Evolutionary conservation across 2,113 vertebrate genomes (phyloP).

Genomic region (Thinocorus orbignyianus): DNA sequence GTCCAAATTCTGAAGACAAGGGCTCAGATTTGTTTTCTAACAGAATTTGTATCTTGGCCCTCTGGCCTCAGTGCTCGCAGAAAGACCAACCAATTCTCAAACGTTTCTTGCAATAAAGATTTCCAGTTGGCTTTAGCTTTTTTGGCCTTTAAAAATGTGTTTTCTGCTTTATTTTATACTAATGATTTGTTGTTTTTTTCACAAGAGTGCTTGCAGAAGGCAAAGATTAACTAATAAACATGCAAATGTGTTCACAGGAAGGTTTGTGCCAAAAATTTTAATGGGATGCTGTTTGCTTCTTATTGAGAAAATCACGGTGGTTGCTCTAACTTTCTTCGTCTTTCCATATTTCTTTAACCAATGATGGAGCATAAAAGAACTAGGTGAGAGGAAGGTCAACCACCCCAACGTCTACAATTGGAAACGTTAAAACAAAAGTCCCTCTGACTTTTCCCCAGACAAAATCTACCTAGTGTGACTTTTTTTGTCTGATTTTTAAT

Average conservation of each 20-base stretch:
- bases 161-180: not conserved
- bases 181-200: constrained; percentile 7
- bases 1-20: not conserved
- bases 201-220: not conserved
- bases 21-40: not conserved
- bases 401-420: not conserved
- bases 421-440: not conserved
- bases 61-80: not conserved
- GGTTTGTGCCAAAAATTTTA: constrained; percentile 27
- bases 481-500: not conserved
- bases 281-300: not conserved
- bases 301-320: not conserved
- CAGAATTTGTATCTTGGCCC: not conserved
- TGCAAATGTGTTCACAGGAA: constrained; percentile 26
- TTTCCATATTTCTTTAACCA: not conserved
- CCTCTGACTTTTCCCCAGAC: not conserved
- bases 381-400: not conserved
- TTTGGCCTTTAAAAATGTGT: not conserved
- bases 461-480: not conserved
- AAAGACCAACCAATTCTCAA: not conserved
- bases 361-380: not conserved
- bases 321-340: not conserved
- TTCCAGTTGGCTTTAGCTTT: not conserved
- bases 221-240: constrained; percentile 40
- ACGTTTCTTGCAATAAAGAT: not conserved